phyloP scores from a whole-genome alignment of 92 coral and sea anemone species.

The Epizoanthus ramosus region DNA sequence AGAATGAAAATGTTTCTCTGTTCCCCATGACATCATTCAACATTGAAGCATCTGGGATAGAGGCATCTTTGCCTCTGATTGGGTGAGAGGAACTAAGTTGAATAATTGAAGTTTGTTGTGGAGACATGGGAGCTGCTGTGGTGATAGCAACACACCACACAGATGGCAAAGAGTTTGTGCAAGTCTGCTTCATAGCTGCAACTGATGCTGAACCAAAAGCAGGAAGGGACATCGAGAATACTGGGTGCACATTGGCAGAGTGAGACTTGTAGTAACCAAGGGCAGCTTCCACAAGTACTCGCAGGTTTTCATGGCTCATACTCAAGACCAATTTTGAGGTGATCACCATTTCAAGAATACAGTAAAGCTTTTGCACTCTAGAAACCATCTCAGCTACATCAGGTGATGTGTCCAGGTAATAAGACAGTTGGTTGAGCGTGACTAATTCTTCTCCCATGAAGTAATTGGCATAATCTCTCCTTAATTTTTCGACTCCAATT shows the following conservation, averaged over 20 bases:
- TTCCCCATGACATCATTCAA: constrained; percentile 46
- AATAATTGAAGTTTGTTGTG: constrained; percentile 62
- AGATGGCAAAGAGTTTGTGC: constrained; percentile 72
- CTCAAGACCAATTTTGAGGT: constrained; percentile 77
- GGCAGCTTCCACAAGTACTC: constrained; percentile 78
- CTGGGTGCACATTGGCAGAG: constrained; percentile 60
- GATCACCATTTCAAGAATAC: constrained; percentile 80
- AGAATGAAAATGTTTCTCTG: constrained; percentile 24
- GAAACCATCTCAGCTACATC: constrained; percentile 60
- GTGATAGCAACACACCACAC: constrained; percentile 79
- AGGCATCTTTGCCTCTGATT: constrained; percentile 16
- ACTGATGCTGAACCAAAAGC: constrained; percentile 89
- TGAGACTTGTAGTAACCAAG: constrained; percentile 77
- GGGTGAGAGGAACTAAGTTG: constrained; percentile 70
- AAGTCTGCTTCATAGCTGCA: constrained; percentile 75
- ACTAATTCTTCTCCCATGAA: constrained; percentile 87
- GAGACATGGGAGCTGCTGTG: constrained; percentile 63
- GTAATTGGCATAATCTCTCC: constrained; percentile 80
- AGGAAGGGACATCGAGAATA: constrained; percentile 92
- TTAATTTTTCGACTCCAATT: constrained; percentile 85
- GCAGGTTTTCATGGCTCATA: constrained; percentile 76
- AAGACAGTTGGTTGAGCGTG: constrained; percentile 81
- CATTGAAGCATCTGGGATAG: constrained; percentile 42
- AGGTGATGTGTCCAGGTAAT: constrained; percentile 55
- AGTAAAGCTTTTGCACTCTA: constrained; percentile 80